Base-by-base conservation (phyloP, 1,140 invertebrate species). In the Drosophila willistoni region DNA sequence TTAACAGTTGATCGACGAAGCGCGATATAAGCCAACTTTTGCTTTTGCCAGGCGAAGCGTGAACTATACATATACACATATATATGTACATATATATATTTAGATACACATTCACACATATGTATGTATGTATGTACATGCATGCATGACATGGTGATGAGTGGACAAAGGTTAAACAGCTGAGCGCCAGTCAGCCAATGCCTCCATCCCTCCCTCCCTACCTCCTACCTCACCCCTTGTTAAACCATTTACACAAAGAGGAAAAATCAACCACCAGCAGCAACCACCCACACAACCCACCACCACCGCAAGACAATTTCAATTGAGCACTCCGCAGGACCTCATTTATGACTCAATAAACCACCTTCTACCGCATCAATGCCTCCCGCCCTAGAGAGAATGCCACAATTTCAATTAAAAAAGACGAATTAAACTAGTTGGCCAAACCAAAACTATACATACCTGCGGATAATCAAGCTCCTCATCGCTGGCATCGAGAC, bases 381-480 rank as follows among this genome's bases (percentile, higher is more conserved):
- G 29, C 5, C 29, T 12, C 34, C 34, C 34, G n/a, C 34, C 34
- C 34, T 10, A 36, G 34, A 62, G 47, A 34, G 59, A 65, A 75
- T 54, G 54, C 54, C 68, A 68, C 61, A 47, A 47, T 63, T 63
- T 64, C 44, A 44, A 71, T 67, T 62, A 73, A 47, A 65, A 51
- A 22, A 19, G n/a, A 34, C 13, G 29, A 29, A 1, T 0, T 29
- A 36, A 33, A 59, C 17, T 33, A n/a, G 14, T 42, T 33, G 17
- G 34, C 14, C 44, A 68, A 29, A 29, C 5, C 5, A 29, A 29
- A 29, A 34, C 36, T 47, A 55, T 42, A 76, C 71, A 73, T 89
- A 91, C 90, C 90, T 91, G 90, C 33, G 90, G 78, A 84, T 90
- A 90, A 68, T 91, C 90, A 62, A 91, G 77, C 68, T 91, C 90